Evolutionary conservation across 2,113 vertebrate species (phyloP), one percentile per base, ranked within the genome.

Genomic region (Rhinoderma darwinii): DNA sequence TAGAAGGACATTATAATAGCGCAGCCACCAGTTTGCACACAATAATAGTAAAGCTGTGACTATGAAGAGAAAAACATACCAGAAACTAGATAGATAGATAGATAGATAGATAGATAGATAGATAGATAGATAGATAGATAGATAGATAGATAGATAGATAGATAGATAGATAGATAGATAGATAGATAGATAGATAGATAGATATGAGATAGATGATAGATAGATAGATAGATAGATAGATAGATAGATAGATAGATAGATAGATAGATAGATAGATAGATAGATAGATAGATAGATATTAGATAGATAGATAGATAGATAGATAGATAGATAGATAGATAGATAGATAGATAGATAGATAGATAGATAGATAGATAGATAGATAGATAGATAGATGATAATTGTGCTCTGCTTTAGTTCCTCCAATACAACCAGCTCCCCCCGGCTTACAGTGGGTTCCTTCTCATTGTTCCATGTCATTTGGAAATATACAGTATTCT

Each of bases 161-260:
- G 43, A 77, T 77, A 77, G 74, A 77, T 77, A 77, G 74, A 77
- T 77, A 77, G 74, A 77, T n/a, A n/a, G n/a, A n/a, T n/a, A n/a
- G n/a, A n/a, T 73, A 73, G 35, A 73, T 73, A 39, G 70, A 74
- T 41, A 39, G 70, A 74, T 39, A 74, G 70, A 74, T 74, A 74
- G 70, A 74, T 74, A 74, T n/a, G n/a, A n/a, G n/a, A n/a, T n/a
- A n/a, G n/a, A n/a, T n/a, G 70, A 41, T 74, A 74, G 70, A 74
- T 74, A 74, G 70, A 41, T 74, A 74, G 70, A 74, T 39, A 74
- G 35, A 63, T 63, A 2, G 12, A 14, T 11, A 9, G 47, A 50
- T 50, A 11, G 7, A 5, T 50, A 50, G 47, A 50, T 2, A 50
- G 47, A 14, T 50, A 11, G 47, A 14, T 50, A 2, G 12, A 14